Evolutionary conservation across 2,113 vertebrate species (phyloP).

Genomic region (Eulacestoma nigropectus): DNA sequence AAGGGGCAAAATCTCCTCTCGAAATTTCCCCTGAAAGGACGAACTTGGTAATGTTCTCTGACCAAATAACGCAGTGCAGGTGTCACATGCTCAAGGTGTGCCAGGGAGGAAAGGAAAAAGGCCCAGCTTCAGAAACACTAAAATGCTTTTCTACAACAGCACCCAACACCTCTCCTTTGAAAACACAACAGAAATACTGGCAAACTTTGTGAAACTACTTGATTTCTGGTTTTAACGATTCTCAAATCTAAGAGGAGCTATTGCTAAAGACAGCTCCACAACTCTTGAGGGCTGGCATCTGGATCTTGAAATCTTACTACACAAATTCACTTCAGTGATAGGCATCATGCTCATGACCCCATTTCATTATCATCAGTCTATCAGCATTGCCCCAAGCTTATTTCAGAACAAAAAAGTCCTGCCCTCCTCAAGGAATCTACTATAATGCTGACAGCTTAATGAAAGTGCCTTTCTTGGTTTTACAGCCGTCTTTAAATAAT

Average conservation of each 20-base stretch:
- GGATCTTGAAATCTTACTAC: slow-evolving; percentile 2
- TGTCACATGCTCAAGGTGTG: not conserved
- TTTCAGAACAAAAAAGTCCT: slow-evolving; percentile 62
- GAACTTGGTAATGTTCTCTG: not conserved
- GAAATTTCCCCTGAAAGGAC: not conserved
- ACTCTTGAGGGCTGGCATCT: not conserved
- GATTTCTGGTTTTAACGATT: not conserved
- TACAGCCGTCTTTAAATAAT: slow-evolving; percentile 66
- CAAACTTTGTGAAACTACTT: not conserved
- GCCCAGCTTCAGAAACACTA: not conserved
- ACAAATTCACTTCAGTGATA: slow-evolving; percentile 21
- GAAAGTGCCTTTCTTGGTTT: slow-evolving; percentile 59
- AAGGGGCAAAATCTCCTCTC: not conserved
- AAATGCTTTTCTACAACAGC: not conserved
- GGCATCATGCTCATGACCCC: slow-evolving; percentile 35
- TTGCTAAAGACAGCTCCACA: not conserved
- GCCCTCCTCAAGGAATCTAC: slow-evolving; percentile 59
- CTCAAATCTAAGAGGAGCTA: not conserved
- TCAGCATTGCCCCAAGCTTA: slow-evolving; percentile 50
- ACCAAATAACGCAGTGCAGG: not conserved
- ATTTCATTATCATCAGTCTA: slow-evolving; percentile 59
- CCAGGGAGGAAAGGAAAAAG: not conserved
- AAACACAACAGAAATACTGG: not conserved
- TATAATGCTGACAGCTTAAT: slow-evolving; percentile 65
- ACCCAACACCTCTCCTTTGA: not conserved